Conservation (phyloP, 2,113 vertebrate species). For the Corvus hawaiiensis region DNA sequence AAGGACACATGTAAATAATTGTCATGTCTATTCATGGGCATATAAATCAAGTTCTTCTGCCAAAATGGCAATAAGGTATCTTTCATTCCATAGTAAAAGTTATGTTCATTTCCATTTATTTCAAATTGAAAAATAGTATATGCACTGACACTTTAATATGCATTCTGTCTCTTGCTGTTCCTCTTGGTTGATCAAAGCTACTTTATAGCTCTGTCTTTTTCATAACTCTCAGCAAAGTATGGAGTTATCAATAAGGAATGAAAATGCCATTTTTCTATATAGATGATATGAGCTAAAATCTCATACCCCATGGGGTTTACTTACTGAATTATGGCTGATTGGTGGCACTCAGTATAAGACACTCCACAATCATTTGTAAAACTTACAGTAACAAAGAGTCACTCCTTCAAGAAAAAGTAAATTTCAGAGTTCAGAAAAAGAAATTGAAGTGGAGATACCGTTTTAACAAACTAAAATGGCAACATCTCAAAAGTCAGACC, state of each 20-base stretch:
- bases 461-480: not conserved
- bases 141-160: not conserved
- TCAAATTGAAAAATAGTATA: not conserved
- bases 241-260: not conserved
- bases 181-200: not conserved
- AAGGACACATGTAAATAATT: not conserved
- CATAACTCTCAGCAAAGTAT: not conserved
- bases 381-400: not conserved
- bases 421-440: not conserved
- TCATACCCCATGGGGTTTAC: not conserved
- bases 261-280: not conserved
- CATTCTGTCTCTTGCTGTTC: not conserved
- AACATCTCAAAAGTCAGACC: not conserved
- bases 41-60: not conserved
- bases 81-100: not conserved
- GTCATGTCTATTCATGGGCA: not conserved
- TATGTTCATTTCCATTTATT: conserved; percentile 7
- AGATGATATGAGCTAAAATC: not conserved
- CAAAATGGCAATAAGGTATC: not conserved
- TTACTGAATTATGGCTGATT: not conserved
- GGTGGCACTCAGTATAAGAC: not conserved
- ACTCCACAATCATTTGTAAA: not conserved
- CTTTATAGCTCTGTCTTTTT: not conserved
- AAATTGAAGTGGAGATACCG: not conserved
- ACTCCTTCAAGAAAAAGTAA: not conserved